These are phyloP conservation scores for Cataglyphis cursor DNA, from an alignment of 2,888 invertebrate genomes.

Conservation along the genomic window DNA sequence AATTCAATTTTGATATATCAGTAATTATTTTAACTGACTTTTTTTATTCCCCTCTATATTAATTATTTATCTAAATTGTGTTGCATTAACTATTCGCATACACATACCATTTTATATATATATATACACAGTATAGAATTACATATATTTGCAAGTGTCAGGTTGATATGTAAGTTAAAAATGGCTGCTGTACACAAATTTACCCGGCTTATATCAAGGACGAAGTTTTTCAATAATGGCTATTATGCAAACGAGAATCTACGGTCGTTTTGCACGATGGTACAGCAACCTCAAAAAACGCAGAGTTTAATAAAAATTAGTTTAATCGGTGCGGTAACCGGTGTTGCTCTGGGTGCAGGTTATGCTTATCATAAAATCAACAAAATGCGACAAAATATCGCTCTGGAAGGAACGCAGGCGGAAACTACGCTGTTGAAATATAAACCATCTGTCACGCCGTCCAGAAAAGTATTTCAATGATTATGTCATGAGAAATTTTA, in stretches of 20 bases:
- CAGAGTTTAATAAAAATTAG: constrained; percentile 83
- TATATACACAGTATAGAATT: neutral
- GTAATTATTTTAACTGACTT: neutral
- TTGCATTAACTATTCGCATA: too few relatives aligned
- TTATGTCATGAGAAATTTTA: neutral
- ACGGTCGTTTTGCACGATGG: constrained; percentile 4
- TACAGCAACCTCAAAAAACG: constrained; percentile 10
- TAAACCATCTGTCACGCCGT: constrained; percentile 86
- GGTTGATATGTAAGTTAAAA: constrained; percentile 5
- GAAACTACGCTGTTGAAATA: constrained; percentile 85
- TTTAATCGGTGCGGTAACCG: constrained; percentile 89
- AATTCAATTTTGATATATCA: neutral
- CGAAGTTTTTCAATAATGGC: neutral
- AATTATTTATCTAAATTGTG: neutral
- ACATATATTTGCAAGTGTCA: neutral
- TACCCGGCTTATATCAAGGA: neutral
- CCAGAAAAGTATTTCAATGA: constrained; percentile 86
- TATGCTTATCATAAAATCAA: constrained; percentile 87
- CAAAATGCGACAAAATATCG: constrained; percentile 85
- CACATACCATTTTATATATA: neutral
- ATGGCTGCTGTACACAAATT: constrained; percentile 24
- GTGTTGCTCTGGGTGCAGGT: constrained; percentile 87
- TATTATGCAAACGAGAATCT: neutral
- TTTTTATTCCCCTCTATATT: neutral
- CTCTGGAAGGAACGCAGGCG: constrained; percentile 86